A percentile compares a stretch with the other conserved stretches of the same genome.
phyloP scores from a whole-genome alignment of 2,888 invertebrate genomes.

The Megamerina dolium region DNA sequence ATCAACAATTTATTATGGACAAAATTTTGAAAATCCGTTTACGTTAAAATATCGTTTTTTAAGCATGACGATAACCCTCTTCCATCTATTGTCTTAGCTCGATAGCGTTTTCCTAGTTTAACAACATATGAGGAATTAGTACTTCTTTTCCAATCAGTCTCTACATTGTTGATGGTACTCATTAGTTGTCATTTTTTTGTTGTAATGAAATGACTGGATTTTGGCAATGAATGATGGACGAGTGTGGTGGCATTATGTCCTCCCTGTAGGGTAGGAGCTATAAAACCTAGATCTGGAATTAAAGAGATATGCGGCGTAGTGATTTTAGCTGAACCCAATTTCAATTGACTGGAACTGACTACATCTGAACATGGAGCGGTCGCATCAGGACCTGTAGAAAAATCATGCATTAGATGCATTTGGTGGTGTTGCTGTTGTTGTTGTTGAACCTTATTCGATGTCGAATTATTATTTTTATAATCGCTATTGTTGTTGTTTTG shows the following conservation, averaged over 20 bases:
- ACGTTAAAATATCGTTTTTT: no score
- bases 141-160: no score
- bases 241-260: no score
- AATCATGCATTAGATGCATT: constrained; percentile 46
- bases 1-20: no score
- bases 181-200: constrained; percentile 43
- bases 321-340: constrained; percentile 40
- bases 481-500: constrained; percentile 19
- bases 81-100: no score
- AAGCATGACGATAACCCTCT: no score
- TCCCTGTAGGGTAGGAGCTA: constrained; percentile 50
- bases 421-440: constrained; percentile 28
- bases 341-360: constrained; percentile 25
- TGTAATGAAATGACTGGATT: constrained; percentile 39
- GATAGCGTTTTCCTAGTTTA: no score
- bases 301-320: constrained; percentile 51
- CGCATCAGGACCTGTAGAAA: constrained; percentile 36
- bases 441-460: constrained; percentile 15
- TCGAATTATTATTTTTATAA: constrained; percentile 17
- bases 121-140: no score
- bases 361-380: constrained; percentile 16
- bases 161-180: background rate
- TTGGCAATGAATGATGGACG: constrained; percentile 42
- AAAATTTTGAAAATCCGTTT: no score
- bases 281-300: constrained; percentile 55